These are phyloP conservation scores for Tetheella fluctuosa DNA, from an alignment of 2,888 invertebrate species.

Conservation along the genomic window DNA sequence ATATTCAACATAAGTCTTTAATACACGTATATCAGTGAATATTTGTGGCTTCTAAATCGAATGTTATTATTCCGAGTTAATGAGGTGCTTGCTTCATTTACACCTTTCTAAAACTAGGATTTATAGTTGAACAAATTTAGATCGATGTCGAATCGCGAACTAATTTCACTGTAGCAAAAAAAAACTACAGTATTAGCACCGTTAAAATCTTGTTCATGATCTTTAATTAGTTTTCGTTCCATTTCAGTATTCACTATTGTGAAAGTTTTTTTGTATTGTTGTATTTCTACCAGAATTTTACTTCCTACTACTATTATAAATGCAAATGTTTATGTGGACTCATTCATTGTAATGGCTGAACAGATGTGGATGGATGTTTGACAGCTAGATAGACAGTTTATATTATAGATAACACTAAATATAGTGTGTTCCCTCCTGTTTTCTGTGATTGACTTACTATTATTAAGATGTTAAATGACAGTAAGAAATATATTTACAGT, in stretches of 20 bases:
- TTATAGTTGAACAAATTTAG: not conserved
- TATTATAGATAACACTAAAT: too few relatives aligned
- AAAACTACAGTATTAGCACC: slow-evolving; percentile 22
- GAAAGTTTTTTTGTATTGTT: not conserved
- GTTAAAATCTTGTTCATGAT: slow-evolving; percentile 23
- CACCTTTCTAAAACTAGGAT: not conserved
- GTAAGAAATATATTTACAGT: too few relatives aligned
- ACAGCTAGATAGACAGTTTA: too few relatives aligned
- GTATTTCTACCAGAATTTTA: not conserved
- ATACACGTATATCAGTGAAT: too few relatives aligned
- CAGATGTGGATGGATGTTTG: too few relatives aligned
- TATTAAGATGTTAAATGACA: too few relatives aligned
- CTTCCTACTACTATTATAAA: not conserved
- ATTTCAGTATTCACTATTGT: slow-evolving; percentile 8
- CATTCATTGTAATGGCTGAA: too few relatives aligned
- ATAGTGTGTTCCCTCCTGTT: too few relatives aligned
- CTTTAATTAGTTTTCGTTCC: slow-evolving; percentile 23
- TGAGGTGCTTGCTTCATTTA: not conserved
- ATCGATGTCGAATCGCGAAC: slow-evolving; percentile 17
- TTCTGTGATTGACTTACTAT: too few relatives aligned
- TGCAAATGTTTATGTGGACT: too few relatives aligned
- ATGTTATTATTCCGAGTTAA: not conserved
- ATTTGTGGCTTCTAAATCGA: not conserved
- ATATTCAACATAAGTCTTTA: too few relatives aligned
- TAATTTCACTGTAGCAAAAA: slow-evolving; percentile 25